phyloP scores from a whole-genome alignment of 2,797 vertebrate species.

The Tamandua tetradactyla region DNA sequence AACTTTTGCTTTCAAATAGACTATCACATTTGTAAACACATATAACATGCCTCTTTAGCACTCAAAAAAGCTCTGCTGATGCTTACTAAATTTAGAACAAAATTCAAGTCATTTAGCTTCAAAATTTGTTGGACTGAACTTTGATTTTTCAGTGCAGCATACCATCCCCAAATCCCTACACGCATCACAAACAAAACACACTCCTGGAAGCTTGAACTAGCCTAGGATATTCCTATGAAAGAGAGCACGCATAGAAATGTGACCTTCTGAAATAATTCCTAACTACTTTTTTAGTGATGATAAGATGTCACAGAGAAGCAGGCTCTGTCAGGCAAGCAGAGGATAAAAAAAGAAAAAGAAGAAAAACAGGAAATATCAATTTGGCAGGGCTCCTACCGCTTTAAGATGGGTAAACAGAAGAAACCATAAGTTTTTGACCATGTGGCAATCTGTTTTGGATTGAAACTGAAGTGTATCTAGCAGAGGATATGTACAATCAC shows the following conservation, averaged over 20 bases:
- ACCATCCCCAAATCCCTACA: not conserved
- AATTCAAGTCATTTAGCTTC: not conserved
- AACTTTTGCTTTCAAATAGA: not conserved
- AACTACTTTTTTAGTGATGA: not conserved
- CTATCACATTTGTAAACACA: not conserved
- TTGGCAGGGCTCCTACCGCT: not conserved
- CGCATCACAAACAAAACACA: not conserved
- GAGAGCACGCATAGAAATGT: not conserved
- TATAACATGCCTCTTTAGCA: not conserved
- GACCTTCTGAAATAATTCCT: not conserved
- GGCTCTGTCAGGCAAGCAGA: not conserved
- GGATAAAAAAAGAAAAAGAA: not conserved
- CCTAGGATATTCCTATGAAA: not conserved
- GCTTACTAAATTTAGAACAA: not conserved
- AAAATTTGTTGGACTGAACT: not conserved
- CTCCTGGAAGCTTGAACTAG: not conserved
- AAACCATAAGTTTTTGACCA: not conserved
- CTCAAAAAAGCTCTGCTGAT: conserved; percentile 35
- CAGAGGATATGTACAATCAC: not conserved
- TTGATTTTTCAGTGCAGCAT: not conserved
- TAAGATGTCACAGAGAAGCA: not conserved
- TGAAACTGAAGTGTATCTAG: not conserved
- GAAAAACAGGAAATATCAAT: not conserved
- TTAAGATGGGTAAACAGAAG: not conserved
- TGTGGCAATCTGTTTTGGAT: not conserved